Conservation (phyloP, 1,140 invertebrate genomes). For the Drosophila rhopaloa region DNA sequence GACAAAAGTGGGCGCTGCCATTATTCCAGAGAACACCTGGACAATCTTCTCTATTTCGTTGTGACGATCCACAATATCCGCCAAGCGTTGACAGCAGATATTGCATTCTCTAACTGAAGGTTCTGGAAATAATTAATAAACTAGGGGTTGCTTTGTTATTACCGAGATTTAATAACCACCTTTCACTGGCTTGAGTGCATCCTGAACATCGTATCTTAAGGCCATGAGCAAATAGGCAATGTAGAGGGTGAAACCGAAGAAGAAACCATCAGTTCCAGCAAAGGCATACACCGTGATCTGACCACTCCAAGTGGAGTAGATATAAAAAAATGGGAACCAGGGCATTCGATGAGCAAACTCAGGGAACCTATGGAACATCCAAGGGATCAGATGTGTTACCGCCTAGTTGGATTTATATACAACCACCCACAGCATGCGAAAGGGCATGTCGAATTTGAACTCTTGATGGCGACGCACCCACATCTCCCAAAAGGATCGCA, state of each 20-base stretch:
- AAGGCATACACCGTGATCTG: conserved; percentile 68
- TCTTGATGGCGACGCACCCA: conserved; percentile 18
- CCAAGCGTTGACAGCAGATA: conserved; percentile 41
- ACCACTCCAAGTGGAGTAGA: conserved; percentile 65
- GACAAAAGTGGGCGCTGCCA: conserved; percentile 58
- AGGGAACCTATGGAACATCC: conserved; percentile 31
- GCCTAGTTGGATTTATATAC: background rate
- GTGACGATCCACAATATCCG: conserved; percentile 55
- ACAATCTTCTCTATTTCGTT: conserved; percentile 63
- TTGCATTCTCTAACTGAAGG: conserved; percentile 16
- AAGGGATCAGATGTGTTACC: background rate
- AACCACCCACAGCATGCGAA: conserved; percentile 53
- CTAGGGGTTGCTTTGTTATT: background rate
- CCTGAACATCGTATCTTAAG: conserved; percentile 42
- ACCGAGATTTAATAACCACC: conserved; percentile 11
- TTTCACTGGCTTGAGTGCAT: conserved; percentile 1
- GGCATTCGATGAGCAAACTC: conserved; percentile 52
- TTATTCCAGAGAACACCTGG: conserved; percentile 47
- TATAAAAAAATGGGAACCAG: conserved; percentile 52
- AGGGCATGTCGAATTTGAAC: conserved; percentile 68
- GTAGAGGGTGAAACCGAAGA: conserved; percentile 67
- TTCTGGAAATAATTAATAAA: conserved; percentile 3
- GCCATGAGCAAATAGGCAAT: conserved; percentile 47
- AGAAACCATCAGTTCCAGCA: conserved; percentile 62
- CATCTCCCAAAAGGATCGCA: conserved; percentile 67